Evolutionary conservation across 1,140 invertebrate species (phyloP), one percentile per base, ranked within the genome.

Genomic region (Drosophila sp.): DNA sequence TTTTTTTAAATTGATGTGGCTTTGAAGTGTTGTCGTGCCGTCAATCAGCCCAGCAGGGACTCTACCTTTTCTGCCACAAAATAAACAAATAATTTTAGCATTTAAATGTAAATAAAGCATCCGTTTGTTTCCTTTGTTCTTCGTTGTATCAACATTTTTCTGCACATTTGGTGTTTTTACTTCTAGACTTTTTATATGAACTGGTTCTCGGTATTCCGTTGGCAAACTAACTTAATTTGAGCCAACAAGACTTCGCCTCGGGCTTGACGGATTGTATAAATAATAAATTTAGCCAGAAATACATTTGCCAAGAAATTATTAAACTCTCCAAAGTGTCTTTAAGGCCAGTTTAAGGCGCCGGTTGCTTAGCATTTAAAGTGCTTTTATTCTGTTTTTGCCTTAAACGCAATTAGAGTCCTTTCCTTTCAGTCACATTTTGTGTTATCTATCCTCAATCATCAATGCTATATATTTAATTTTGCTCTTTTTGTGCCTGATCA

Each of bases 351-450:
- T 38, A 32, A 18, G 38, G 58, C 18, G 14, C 46, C 56, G 70
- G 43, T 65, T 79, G 76, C 34, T 76, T 84, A 73, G 76, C 80
- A 84, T 80, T 84, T 84, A 84, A 80, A 84, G 76, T 84, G 80
- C 71, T 80, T 70, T 83, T 77, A 45, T 64, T 74, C 58, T 66
- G 56, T 61, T 66, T 71, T 86, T 73, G 43, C 41, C 29, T 65
- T 67, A 54, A 80, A 83, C 48, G 80, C 80, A 66, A 76, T 84
- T 84, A 84, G 25, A 14, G 58, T 65, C 53, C 1, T 32, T 41
- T 14, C 16, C 53, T 38, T 70, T 69, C 25, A 59, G 43, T 0
- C 25, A 32, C 18, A 18, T 38, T 11, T 25, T 13, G n/a, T n/a
- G n/a, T n/a, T n/a, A n/a, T n/a, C 13, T 5, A n/a, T 18, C 21